Percentiles rank a stretch among this genome's conserved stretches.
These are phyloP conservation scores for Felis chaus DNA, from an alignment of 2,113 vertebrate genomes.

Conservation along the genomic window DNA sequence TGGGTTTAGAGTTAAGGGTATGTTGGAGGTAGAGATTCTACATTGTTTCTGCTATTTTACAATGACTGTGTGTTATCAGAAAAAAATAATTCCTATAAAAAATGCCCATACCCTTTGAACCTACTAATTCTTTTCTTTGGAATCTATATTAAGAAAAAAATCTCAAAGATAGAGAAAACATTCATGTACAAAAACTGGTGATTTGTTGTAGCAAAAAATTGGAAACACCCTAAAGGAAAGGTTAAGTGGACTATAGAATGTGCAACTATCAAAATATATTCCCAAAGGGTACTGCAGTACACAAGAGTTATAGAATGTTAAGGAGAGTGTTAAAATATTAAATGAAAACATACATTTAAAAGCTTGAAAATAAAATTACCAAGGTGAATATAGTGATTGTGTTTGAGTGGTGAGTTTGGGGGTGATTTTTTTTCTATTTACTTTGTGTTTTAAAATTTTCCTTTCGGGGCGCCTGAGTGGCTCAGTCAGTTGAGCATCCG, in stretches of 20 bases:
- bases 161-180: conserved; percentile 8
- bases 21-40: neutral
- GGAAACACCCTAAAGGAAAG: neutral
- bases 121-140: conserved; percentile 14
- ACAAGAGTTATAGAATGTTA: neutral
- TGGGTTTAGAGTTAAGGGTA: neutral
- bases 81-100: neutral
- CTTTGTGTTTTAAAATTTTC: neutral
- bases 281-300: neutral
- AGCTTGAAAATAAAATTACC: neutral
- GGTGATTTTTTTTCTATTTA: neutral
- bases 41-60: neutral
- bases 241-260: neutral
- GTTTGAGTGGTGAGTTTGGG: neutral
- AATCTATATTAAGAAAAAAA: conserved; percentile 24
- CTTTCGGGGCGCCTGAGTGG: neutral
- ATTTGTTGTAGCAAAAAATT: neutral
- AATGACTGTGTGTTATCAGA: neutral
- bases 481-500: too few relatives aligned
- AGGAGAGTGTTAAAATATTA: neutral
- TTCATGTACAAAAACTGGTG: neutral
- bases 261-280: neutral
- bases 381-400: neutral
- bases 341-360: neutral
- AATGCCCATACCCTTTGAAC: neutral